Percentiles rank a stretch among this genome's conserved stretches.
These are phyloP conservation scores for Dipodomys ordii DNA, from an alignment of 2,113 vertebrate genomes.

Conservation along the genomic window DNA sequence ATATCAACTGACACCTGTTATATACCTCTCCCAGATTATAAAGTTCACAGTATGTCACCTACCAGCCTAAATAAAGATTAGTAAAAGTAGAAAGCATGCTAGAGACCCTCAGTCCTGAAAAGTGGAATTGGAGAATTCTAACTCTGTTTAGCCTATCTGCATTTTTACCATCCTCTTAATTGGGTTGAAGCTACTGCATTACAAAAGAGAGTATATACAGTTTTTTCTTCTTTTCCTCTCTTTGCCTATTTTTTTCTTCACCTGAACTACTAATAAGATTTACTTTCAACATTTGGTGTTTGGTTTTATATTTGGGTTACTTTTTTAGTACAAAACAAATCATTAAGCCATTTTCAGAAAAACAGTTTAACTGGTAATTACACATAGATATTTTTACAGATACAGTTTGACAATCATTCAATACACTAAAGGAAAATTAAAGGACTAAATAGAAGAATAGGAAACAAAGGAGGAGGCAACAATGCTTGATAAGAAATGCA, in stretches of 20 bases:
- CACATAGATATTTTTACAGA: background rate
- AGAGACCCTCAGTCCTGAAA: constrained; percentile 67
- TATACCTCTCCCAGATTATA: constrained; percentile 38
- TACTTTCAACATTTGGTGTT: background rate
- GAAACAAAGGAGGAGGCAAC: no score
- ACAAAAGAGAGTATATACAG: background rate
- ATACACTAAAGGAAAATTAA: background rate
- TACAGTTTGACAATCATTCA: background rate
- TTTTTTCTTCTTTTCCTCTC: background rate
- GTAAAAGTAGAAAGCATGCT: constrained; percentile 51
- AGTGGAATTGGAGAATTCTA: constrained; percentile 61
- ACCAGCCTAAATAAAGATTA: constrained; percentile 59
- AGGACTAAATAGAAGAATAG: no score
- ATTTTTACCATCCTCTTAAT: background rate
- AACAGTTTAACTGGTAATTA: background rate
- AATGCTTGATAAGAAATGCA: no score
- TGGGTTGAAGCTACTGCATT: constrained; percentile 71
- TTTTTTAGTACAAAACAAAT: constrained; percentile 30
- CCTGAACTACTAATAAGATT: constrained; percentile 53
- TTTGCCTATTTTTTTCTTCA: constrained; percentile 10
- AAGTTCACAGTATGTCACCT: constrained; percentile 51
- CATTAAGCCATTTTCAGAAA: background rate
- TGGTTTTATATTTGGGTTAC: background rate
- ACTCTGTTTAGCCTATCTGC: constrained; percentile 51
- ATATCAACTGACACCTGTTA: constrained; percentile 50